These are phyloP conservation scores for Misgurnus mizolepis DNA, from an alignment of 2,113 vertebrate genomes.

Conservation along the genomic window DNA sequence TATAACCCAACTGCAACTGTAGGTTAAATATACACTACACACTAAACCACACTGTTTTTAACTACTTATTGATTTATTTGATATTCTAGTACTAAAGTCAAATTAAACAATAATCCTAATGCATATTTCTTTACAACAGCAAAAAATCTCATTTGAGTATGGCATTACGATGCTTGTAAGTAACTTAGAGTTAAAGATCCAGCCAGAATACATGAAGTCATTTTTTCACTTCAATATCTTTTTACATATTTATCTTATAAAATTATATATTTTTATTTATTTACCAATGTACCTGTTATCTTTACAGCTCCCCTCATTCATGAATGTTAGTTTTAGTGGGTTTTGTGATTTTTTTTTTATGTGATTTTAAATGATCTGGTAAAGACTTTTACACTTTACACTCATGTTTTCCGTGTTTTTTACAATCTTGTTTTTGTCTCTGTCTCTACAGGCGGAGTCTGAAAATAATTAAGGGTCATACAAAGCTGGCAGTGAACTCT, in stretches of 20 bases:
- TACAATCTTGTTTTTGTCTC: conserved; percentile 1
- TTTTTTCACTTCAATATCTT: neutral
- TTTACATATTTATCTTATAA: neutral
- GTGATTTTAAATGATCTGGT: neutral
- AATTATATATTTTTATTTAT: neutral
- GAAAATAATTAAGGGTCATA: neutral
- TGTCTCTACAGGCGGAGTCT: neutral
- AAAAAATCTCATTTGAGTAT: conserved; percentile 56
- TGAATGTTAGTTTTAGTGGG: conserved; percentile 2
- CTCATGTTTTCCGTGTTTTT: neutral
- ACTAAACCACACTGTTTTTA: neutral
- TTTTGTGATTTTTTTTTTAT: neutral
- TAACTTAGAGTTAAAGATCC: neutral
- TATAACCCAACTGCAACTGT: conserved; percentile 58
- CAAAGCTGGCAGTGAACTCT: neutral
- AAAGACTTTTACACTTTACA: neutral
- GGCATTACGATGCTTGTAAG: conserved; percentile 58
- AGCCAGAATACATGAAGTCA: neutral
- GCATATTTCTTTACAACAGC: conserved; percentile 40
- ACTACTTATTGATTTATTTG: neutral
- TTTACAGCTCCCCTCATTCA: conserved; percentile 28
- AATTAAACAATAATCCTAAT: neutral
- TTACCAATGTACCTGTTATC: neutral
- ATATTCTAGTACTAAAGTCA: neutral
- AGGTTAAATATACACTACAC: conserved; percentile 20